Base-by-base conservation (phyloP, 1,140 invertebrate species). In the Tetramorium simillimum region DNA sequence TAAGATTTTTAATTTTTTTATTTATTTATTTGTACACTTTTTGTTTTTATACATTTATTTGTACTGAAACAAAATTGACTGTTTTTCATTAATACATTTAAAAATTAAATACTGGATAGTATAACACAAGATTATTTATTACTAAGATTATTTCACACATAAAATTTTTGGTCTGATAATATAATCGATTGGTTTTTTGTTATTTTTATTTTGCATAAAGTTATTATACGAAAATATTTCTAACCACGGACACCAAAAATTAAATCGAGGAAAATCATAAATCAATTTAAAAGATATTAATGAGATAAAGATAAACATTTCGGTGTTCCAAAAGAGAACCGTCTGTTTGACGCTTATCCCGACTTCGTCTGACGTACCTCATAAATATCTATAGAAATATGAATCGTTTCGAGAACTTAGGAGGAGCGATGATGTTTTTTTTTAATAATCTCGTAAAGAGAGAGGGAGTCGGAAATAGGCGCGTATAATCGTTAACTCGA, bases 391-490 rank as follows among this genome's bases (percentile, higher is more conserved):
- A 5, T 21, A 21, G 18, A 12, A 37, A 84, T n/a, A 72, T 9
- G 37, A 60, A 46, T 73, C 51, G 10, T 60, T 18, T 33, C 40
- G 51, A 56, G 24, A 12, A 14, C 60, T 18, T 0, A 21, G 28
- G 14, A 75, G 40, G 9, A 33, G 53, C 40, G 53, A 60, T 60
- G 53, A 84, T 73, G 40, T 49, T 84, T 84, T 46, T 84, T 84
- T 46, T 84, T 84, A 75, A 84, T 62, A 84, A 73, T 75, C 69
- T 49, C 3, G 80, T 62, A 46, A 73, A 40, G 16, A 40, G 28
- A 53, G 33, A 49, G 12, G n/a, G 46, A 60, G 28, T 60, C 53
- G 28, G 53, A 73, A 46, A 58, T 14, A 7, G 43, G 12, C 10
- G 53, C n/a, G 40, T n/a, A 51, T 43, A 60, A 78, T 37, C 60